Base-by-base conservation (phyloP, 1,140 invertebrate genomes). In the Thaumatotibia leucotreta region DNA sequence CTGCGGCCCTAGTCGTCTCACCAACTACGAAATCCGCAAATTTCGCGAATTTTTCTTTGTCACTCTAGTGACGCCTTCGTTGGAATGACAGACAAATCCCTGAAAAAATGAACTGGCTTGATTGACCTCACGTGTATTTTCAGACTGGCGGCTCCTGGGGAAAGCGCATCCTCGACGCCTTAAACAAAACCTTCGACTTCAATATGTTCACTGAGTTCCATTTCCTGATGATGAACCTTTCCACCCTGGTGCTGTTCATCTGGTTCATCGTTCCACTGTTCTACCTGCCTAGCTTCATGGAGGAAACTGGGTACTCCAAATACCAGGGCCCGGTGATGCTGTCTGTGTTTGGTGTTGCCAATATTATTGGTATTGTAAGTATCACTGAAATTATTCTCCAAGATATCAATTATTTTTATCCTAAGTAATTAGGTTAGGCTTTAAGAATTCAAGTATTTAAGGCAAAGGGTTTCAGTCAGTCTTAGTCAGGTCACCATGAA, bases 221-320 rank as follows among this genome's bases (percentile, higher is more conserved):
- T 76, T 98, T 97, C 82, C 88, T 97, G 29, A 92, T 97, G 67
- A 95, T 97, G 89, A 96, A 96, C 58, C 69, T 97, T 0, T 96
- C 96, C 0, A 97, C 97, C 35, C 93, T 97, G 70, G 93, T 97
- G 45, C 91, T 98, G 27, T 97, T 97, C 85, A 96, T 95, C 70
- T 98, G 96, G 95, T 97, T 97, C 82, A 97, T 97, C 76, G 95
- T 97, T 64, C 96, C 96, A 39, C 97, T 97, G 91, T 96, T 97
- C 79, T 98, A 97, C 82, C 92, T 98, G 27, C 94, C 95, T 23
- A 95, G 96, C 45, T 93, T 94, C 76, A 92, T 95, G 88, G 91
- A 88, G 20, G 89, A 91, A 63, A 92, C 93, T 71, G 90, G 92
- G 0, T 95, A 96, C 75, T 90, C 93, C 1, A 93, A 96, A 65